Evolutionary conservation across 2,113 vertebrate genomes (phyloP), one percentile per base, ranked within the genome.

Genomic region (Morone saxatilis): DNA sequence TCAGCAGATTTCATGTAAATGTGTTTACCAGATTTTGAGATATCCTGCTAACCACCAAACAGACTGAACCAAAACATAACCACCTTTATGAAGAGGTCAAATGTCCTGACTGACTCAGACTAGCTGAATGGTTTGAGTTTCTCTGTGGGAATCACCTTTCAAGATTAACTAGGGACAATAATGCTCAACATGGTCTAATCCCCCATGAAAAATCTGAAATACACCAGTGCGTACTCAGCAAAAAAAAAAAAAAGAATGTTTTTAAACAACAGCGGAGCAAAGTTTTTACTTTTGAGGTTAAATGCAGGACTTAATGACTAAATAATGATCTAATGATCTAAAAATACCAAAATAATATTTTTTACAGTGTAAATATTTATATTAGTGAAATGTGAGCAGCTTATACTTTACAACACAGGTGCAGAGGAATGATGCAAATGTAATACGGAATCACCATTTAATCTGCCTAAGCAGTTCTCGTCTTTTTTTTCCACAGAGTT

Each of bases 21-120:
- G 57, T 54, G 38, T 79, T 54, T 31, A 41, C 6, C 56, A 79
- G 45, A 70, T 53, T 71, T 47, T 65, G 40, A 56, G 12, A 63
- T 8, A 48, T 48, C 20, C 50, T 38, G 25, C 17, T 45, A 71
- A 53, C 57, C 2, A 41, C 14, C 54, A 48, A 57, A 68, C 8
- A 53, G 3, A 22, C 36, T 10, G 11, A 6, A 71, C 17, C 47
- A 71, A 53, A 54, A 16, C 4, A 53, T 45, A 22, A 38, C 2
- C 16, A 41, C 12, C n/a, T 65, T 6, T 25, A 25, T 53, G 11
- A 13, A 53, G 66, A 38, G 16, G 11, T 36, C 5, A 56, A 31
- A 31, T 36, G 38, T 25, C 19, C 66, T 45, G 22, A 11, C 66
- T 68, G 14, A 47, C 25, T 68, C 22, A 36, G 13, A 17, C 1